Percentiles rank a stretch among this genome's conserved stretches.
Conservation (phyloP, 2,888 invertebrate genomes). For the Tortricodes alternella region DNA sequence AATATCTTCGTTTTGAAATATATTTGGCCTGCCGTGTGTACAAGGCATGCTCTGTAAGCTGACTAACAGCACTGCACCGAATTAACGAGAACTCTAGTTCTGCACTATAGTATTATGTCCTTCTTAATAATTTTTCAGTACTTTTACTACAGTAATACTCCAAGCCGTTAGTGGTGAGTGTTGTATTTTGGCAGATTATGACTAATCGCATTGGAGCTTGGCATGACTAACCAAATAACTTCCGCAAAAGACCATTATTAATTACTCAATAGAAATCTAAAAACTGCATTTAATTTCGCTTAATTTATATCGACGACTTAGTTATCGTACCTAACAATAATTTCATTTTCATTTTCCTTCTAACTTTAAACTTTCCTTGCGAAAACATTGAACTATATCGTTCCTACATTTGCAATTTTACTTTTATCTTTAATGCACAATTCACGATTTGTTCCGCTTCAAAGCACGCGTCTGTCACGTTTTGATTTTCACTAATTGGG, state of each 20-base stretch:
- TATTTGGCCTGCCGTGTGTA: slow-evolving; percentile 68
- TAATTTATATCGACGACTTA: neutral
- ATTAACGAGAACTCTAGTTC: slow-evolving; percentile 61
- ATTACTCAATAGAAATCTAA: neutral
- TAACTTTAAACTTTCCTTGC: neutral
- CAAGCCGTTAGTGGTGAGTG: slow-evolving; percentile 80
- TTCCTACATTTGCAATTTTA: neutral
- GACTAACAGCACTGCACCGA: slow-evolving; percentile 81
- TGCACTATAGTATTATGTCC: slow-evolving; percentile 75
- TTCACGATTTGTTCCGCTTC: slow-evolving; percentile 20
- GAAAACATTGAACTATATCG: neutral
- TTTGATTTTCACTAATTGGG: slow-evolving; percentile 25
- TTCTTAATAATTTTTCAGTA: slow-evolving; percentile 75
- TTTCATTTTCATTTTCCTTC: too few species aligned
- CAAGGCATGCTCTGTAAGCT: slow-evolving; percentile 74
- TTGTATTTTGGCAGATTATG: slow-evolving; percentile 72
- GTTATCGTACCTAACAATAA: slow-evolving; percentile 7
- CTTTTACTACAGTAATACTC: slow-evolving; percentile 72
- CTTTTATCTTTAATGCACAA: slow-evolving; percentile 3
- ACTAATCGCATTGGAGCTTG: slow-evolving; percentile 66
- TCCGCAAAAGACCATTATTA: too few species aligned
- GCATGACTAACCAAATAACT: slow-evolving; percentile 48
- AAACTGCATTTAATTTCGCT: slow-evolving; percentile 2
- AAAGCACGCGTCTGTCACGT: slow-evolving; percentile 26
- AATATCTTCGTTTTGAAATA: slow-evolving; percentile 78